Conservation (phyloP, 2,888 invertebrate species). For the Psococerastis gibbosa region DNA sequence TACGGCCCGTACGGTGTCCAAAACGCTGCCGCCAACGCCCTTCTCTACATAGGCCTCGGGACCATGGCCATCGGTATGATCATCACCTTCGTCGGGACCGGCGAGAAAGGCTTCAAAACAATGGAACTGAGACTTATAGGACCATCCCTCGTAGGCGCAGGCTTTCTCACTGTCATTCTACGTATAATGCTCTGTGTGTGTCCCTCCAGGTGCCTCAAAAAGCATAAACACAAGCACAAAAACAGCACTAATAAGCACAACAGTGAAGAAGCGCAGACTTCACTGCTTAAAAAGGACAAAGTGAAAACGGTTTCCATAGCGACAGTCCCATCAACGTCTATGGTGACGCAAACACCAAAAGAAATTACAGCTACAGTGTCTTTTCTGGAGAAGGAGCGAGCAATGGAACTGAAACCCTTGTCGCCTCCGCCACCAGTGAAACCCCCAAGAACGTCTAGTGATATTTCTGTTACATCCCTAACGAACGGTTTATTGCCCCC, state of each 20-base stretch:
- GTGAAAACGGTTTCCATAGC: slow-evolving; percentile 29
- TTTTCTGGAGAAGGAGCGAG: slow-evolving; percentile 2
- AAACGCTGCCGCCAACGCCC: slow-evolving; percentile 64
- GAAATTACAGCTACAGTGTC: slow-evolving; percentile 3
- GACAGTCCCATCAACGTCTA: slow-evolving; percentile 24
- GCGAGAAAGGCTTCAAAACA: slow-evolving; percentile 75
- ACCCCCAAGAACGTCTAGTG: not conserved
- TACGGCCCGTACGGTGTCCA: slow-evolving; percentile 26
- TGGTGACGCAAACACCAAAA: slow-evolving; percentile 17
- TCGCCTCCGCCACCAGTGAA: not conserved
- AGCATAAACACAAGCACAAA: slow-evolving; percentile 13
- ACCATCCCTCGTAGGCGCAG: slow-evolving; percentile 59
- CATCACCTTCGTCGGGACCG: slow-evolving; percentile 76
- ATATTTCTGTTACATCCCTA: slow-evolving; percentile 1
- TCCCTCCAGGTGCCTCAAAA: slow-evolving; percentile 50
- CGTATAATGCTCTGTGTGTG: slow-evolving; percentile 70
- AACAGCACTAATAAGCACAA: slow-evolving; percentile 10
- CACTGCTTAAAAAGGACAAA: slow-evolving; percentile 15
- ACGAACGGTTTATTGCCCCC: not conserved
- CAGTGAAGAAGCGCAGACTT: slow-evolving; percentile 21
- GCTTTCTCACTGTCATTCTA: slow-evolving; percentile 63
- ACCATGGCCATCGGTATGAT: slow-evolving; percentile 68
- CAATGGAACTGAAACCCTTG: slow-evolving; percentile 1
- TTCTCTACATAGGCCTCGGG: slow-evolving; percentile 69
- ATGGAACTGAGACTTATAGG: slow-evolving; percentile 71